A percentile compares a stretch with the other conserved stretches of the same genome.
phyloP scores from a whole-genome alignment of 2,888 invertebrate genomes.

The Athrips mouffetella region DNA sequence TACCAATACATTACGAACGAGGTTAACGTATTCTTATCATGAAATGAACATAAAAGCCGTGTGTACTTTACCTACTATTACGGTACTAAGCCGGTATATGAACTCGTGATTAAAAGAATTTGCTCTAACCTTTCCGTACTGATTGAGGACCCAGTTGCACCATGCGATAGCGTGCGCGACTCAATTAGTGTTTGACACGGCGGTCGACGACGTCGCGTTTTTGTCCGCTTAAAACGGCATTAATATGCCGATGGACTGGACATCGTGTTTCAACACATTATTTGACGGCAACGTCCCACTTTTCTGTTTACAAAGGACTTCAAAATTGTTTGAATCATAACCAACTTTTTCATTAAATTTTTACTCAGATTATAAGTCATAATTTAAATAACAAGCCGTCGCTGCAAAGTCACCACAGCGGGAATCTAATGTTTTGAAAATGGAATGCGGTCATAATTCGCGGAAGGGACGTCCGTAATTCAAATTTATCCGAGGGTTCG shows the following conservation, averaged over 20 bases:
- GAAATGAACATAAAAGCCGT: conserved; percentile 32
- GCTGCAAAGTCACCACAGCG: conserved; percentile 31
- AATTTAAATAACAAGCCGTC: conserved; percentile 14
- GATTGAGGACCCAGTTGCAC: conserved; percentile 46
- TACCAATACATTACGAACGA: conserved; percentile 18
- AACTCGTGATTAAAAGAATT: conserved; percentile 43
- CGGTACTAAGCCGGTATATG: conserved; percentile 18
- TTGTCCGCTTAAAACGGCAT: conserved; percentile 60
- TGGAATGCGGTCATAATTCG: conserved; percentile 27
- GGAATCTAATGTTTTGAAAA: conserved; percentile 33
- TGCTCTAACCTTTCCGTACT: conserved; percentile 52
- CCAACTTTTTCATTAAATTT: background rate
- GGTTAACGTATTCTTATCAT: conserved; percentile 48
- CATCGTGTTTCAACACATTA: conserved; percentile 50
- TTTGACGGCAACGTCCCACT: conserved; percentile 24
- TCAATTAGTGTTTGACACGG: conserved; percentile 70
- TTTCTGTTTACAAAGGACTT: conserved; percentile 18
- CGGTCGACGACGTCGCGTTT: conserved; percentile 58
- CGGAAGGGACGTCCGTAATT: conserved; percentile 37
- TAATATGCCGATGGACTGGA: conserved; percentile 63
- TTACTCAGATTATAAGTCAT: background rate
- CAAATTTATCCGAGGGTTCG: conserved; percentile 45
- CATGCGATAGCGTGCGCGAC: conserved; percentile 65
- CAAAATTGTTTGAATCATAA: background rate
- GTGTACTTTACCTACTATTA: background rate